Conservation (phyloP, 2,113 vertebrate genomes). For the Microtus richardsoni region DNA sequence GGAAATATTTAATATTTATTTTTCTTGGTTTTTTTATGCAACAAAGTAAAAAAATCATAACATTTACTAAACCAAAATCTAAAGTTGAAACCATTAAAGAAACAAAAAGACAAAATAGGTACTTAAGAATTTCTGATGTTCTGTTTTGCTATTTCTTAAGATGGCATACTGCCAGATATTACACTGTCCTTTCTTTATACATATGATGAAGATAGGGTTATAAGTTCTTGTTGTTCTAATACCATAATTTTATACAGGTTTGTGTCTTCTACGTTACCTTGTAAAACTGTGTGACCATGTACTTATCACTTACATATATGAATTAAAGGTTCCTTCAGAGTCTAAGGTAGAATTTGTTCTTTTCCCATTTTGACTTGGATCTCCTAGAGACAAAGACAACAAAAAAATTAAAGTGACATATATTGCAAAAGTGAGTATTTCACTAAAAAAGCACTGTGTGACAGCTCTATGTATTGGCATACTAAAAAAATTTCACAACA, state of each 20-base stretch:
- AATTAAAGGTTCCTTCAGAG: slow-evolving; percentile 88
- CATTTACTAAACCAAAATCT: slow-evolving; percentile 58
- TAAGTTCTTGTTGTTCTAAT: not conserved
- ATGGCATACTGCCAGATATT: not conserved
- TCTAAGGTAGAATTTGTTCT: slow-evolving; percentile 80
- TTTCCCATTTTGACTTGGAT: slow-evolving; percentile 88
- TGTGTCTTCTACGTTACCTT: not conserved
- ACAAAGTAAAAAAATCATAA: slow-evolving; percentile 44
- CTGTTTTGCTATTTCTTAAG: not conserved
- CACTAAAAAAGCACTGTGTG: not conserved
- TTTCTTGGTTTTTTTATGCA: slow-evolving; percentile 38
- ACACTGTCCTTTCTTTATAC: not conserved
- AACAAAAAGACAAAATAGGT: not conserved
- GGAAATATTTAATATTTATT: slow-evolving; percentile 31
- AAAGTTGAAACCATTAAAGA: slow-evolving; percentile 38
- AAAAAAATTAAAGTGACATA: slow-evolving; percentile 63
- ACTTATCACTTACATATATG: slow-evolving; percentile 86
- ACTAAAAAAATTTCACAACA: not conserved
- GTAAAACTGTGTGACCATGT: not conserved
- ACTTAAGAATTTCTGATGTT: not conserved
- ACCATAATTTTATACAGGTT: not conserved
- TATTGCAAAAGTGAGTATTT: slow-evolving; percentile 46
- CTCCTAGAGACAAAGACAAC: slow-evolving; percentile 80
- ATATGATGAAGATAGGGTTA: not conserved
- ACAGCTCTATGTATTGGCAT: not conserved